phyloP scores from a whole-genome alignment of 2,113 vertebrate species.

The Dipodomys stephensi region DNA sequence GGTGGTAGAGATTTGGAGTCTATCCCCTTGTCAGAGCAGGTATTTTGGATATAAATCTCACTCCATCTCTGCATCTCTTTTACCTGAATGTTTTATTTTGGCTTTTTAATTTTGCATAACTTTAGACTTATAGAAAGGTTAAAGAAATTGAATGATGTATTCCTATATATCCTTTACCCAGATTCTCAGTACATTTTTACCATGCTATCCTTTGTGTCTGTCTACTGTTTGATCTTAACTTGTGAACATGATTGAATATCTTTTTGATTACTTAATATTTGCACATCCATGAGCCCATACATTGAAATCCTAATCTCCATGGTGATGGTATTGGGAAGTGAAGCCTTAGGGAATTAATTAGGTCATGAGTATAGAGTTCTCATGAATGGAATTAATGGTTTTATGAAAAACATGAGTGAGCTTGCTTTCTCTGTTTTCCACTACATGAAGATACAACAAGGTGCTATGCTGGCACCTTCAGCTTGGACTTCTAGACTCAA shows the following conservation, averaged over 20 bases:
- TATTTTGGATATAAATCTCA: background rate
- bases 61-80: background rate
- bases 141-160: background rate
- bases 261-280: background rate
- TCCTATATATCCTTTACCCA: background rate
- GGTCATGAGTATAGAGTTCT: background rate
- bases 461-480: background rate
- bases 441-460: background rate
- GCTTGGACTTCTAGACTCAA: background rate
- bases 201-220: background rate
- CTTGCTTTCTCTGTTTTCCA: background rate
- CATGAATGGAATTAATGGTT: background rate
- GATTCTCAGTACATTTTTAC: constrained; percentile 2
- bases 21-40: background rate
- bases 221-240: background rate
- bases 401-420: background rate
- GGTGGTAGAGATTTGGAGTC: background rate
- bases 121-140: constrained; percentile 27
- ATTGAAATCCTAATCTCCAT: background rate
- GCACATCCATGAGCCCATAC: background rate
- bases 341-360: background rate
- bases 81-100: background rate
- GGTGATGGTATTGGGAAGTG: too few species aligned
- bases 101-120: background rate
- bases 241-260: background rate